Base-by-base conservation (phyloP, 2,888 invertebrate genomes). In the Synanthedon myopaeformis region DNA sequence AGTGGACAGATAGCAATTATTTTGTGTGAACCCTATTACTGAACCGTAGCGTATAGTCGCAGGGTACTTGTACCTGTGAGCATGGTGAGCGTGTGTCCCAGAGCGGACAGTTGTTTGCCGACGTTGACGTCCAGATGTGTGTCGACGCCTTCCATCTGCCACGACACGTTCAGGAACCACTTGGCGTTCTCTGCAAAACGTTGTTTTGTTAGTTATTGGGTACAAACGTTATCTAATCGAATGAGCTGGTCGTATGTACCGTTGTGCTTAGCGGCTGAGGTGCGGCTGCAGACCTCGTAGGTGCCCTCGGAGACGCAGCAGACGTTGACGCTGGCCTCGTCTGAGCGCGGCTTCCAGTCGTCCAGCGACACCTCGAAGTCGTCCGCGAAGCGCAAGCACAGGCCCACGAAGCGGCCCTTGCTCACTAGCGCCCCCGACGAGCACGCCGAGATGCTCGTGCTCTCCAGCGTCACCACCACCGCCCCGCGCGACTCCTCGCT, bases 111-210 rank as follows among this genome's bases (percentile, higher is more conserved):
- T 70, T 98, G 96, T 76, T 98, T 97, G 53, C 99, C 99, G 49
- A 99, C 96, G 75, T 95, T 96, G 0, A 97, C 96, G 79, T 98
- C 98, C 54, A 98, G 83, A 76, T 98, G 97, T 60, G 98, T 97
- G 71, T 98, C 98, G 8, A 98, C 97, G 52, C 99, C 99, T 77
- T 98, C 96, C 99, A 99, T 99, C 84, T 98, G 95, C 97, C 99
- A 99, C 60, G 96, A 94, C 1, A 99, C 97, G 80, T 98, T 98
- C 55, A 99, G 88, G 69, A 98, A 92, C 99, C 99, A 99, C 75
- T 99, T 98, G 3, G 99, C 98, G 79, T 98, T 96, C 76, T 96
- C 96, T 91, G 74, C 56, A 72, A 19, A 12, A 45, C 14, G 14
- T 5, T 23, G 23, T 23, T 23, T 23, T 23, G 23, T 2, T 4